phyloP scores from a whole-genome alignment of 2,797 vertebrate species.

The Podarcis lilfordi region DNA sequence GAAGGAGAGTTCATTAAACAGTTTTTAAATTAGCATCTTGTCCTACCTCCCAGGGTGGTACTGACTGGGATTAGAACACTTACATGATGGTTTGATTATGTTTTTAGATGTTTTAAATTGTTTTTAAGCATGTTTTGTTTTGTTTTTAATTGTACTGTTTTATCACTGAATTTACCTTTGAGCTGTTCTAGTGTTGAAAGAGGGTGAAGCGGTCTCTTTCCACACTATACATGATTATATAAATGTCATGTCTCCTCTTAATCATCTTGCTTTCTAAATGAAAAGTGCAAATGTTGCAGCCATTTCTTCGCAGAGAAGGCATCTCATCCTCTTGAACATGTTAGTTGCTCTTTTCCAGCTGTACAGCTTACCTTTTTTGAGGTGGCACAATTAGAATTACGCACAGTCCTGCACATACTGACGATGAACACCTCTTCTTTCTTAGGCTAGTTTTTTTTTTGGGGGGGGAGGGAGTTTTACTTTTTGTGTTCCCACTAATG shows the following conservation, averaged over 20 bases:
- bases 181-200: neutral
- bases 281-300: neutral
- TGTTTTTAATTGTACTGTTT: too few species aligned
- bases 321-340: neutral
- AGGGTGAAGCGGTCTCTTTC: neutral
- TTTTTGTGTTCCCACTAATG: too few species aligned
- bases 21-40: too few species aligned
- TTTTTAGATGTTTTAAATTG: too few species aligned
- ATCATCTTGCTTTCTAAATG: neutral
- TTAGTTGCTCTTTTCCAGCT: neutral
- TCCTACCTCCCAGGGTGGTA: too few species aligned
- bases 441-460: neutral
- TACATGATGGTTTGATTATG: too few species aligned
- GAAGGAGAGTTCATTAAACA: too few species aligned
- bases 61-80: too few species aligned
- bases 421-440: slow-evolving; percentile 24
- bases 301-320: neutral
- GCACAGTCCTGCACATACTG: slow-evolving; percentile 31
- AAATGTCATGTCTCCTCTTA: neutral
- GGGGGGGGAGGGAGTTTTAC: neutral
- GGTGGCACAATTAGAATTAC: slow-evolving; percentile 36
- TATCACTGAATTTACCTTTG: too few species aligned
- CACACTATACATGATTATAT: neutral
- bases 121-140: neutral
- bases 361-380: slow-evolving; percentile 4